Evolutionary conservation across 2,888 invertebrate genomes (phyloP).

Genomic region (Lymantria dispar): DNA sequence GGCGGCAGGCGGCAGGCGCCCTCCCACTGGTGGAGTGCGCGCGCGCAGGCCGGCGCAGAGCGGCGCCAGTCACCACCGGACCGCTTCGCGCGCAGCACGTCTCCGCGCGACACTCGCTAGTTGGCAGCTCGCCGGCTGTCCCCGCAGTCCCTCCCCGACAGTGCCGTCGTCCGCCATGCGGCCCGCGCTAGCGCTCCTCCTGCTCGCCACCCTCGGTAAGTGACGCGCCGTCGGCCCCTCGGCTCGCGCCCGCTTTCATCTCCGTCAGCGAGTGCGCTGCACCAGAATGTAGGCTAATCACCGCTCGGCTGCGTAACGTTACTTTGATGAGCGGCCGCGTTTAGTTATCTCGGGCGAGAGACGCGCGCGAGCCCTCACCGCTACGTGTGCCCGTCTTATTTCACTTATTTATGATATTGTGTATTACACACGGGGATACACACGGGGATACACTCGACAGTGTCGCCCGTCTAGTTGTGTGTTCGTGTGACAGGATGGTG

Average conservation of each 20-base stretch:
- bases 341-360: neutral
- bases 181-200: constrained; percentile 31
- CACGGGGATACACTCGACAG: too few species aligned
- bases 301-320: neutral
- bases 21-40: too few species aligned
- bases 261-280: neutral
- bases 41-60: too few species aligned
- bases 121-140: constrained; percentile 3
- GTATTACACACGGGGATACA: too few species aligned
- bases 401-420: too few species aligned
- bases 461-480: too few species aligned
- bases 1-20: too few species aligned
- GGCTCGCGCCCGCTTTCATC: constrained; percentile 13
- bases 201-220: constrained; percentile 46
- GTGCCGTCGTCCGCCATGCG: constrained; percentile 17
- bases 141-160: neutral
- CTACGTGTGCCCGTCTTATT: too few species aligned
- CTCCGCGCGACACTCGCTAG: constrained; percentile 1
- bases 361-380: too few species aligned
- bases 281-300: constrained; percentile 1
- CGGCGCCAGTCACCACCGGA: constrained; percentile 15
- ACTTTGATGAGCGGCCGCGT: neutral
- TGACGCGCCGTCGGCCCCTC: constrained; percentile 5
- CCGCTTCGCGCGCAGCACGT: constrained; percentile 17
- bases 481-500: constrained; percentile 5